A percentile compares a stretch with the other conserved stretches of the same genome.
These are phyloP conservation scores for Drosophila siamana DNA, from an alignment of 2,888 invertebrate species.

Conservation along the genomic window DNA sequence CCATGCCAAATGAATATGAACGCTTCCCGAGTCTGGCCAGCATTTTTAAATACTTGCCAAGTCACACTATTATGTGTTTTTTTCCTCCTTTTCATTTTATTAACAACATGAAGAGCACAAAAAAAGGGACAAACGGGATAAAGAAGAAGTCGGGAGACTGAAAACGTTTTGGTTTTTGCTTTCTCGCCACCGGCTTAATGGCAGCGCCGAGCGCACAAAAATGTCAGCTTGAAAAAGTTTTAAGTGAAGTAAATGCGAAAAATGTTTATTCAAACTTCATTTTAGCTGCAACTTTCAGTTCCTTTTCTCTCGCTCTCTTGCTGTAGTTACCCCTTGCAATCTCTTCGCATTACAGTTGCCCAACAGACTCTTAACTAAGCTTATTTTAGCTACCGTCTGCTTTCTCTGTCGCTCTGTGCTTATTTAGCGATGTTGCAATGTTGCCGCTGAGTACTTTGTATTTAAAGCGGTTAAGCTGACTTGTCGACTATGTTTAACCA, in stretches of 20 bases:
- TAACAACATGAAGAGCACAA: conserved; percentile 42
- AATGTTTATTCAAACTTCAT: conserved; percentile 82
- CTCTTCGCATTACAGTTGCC: conserved; percentile 12
- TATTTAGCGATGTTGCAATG: conserved; percentile 54
- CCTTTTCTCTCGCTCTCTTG: not conserved
- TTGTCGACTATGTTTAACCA: conserved; percentile 50
- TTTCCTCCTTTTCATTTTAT: conserved; percentile 48
- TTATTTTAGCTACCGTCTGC: conserved; percentile 66
- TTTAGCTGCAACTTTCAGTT: conserved; percentile 69
- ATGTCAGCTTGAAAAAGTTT: conserved; percentile 74
- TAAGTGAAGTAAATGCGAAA: conserved; percentile 82
- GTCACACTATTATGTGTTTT: conserved; percentile 65
- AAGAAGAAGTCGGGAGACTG: conserved; percentile 20
- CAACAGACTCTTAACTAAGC: conserved; percentile 70
- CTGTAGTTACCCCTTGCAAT: not conserved
- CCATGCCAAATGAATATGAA: conserved; percentile 21
- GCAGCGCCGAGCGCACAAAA: conserved; percentile 46
- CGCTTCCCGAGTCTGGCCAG: conserved; percentile 31
- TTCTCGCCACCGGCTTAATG: conserved; percentile 62
- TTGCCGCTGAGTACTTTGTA: conserved; percentile 57
- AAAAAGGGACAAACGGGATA: not conserved
- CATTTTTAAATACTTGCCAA: conserved; percentile 75
- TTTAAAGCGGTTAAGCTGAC: conserved; percentile 65
- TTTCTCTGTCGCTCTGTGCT: conserved; percentile 28
- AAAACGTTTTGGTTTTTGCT: conserved; percentile 61